Base-by-base conservation (phyloP, 2,113 vertebrate species). In the Neolamprologus caudopunctatus region DNA sequence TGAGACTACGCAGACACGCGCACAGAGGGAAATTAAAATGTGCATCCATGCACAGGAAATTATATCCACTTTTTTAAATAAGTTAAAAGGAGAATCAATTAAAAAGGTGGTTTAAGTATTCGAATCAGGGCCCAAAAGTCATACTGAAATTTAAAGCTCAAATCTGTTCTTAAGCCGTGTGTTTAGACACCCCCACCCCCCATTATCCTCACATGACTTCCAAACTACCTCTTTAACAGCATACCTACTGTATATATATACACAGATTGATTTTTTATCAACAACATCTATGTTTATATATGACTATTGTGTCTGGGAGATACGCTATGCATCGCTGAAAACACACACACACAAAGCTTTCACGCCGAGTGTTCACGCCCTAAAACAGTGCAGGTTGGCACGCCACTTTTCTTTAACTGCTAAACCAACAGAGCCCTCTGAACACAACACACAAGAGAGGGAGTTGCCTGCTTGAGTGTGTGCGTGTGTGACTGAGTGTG, bases 391-490 rank as follows among this genome's bases (percentile, higher is more conserved):
- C 90, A 93, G 91, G 90, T 86, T 92, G 91, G 85, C 93, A 83
- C 71, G 87, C 81, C 83, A 84, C 91, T 93, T 92, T 92, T 87
- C 93, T 93, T 93, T 86, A 95, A 95, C 93, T 91, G 40, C 91
- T 92, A 94, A 95, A 94, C 93, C 92, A 92, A 94, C 93, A 91
- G 85, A 90, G 84, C 82, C 86, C 95, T 92, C 96, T 96, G 91
- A 86, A 86, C 45, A 81, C 86, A 83, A 54, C 88, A 51, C 88
- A 45, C 68, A 19, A 85, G 81, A 85, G 87, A 91, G 87, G 87
- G 89, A 93, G 93, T 88, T 89, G 90, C 87, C 91, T 87, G 42
- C 17, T n/a, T 83, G 85, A 40, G 37, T 53, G 78, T 9, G 53
- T 35, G 75, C 19, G 78, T 26, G 80, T 24, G 80, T 8, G 53